Evolutionary conservation across 2,888 invertebrate genomes (phyloP).

Genomic region (Chloroclysta siterata): DNA sequence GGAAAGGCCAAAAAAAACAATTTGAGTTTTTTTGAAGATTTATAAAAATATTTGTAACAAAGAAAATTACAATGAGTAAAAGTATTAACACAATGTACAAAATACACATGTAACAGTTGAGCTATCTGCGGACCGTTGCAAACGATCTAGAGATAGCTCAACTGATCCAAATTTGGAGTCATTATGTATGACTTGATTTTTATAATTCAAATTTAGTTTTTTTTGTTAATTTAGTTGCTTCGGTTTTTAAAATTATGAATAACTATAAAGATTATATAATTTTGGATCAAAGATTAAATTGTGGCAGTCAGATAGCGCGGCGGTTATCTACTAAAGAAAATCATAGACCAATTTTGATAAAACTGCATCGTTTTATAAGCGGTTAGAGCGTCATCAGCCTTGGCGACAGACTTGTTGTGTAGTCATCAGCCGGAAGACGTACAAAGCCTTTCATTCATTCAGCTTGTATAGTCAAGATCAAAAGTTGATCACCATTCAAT

Average conservation of each 20-base stretch:
- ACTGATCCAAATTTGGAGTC: neutral
- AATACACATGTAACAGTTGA: too few species aligned
- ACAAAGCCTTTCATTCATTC: too few species aligned
- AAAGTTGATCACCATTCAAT: neutral
- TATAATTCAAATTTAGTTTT: too few species aligned
- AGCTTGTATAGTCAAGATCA: neutral
- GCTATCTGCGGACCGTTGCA: too few species aligned
- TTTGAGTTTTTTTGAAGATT: too few species aligned
- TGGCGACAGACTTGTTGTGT: slow-evolving; percentile 51
- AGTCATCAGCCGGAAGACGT: slow-evolving; percentile 1
- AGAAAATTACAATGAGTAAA: too few species aligned
- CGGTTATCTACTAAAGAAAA: slow-evolving; percentile 1
- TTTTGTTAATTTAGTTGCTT: too few species aligned
- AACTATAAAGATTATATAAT: too few species aligned
- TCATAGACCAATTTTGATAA: slow-evolving; percentile 12
- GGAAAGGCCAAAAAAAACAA: too few species aligned
- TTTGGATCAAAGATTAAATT: neutral
- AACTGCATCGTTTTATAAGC: slow-evolving; percentile 51
- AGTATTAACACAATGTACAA: too few species aligned
- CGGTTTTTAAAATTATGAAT: too few species aligned
- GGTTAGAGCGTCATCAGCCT: slow-evolving; percentile 54
- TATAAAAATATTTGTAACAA: too few species aligned
- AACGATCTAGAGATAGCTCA: neutral
- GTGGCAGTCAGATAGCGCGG: neutral
- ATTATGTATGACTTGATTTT: neutral